Evolutionary conservation across 2,113 vertebrate genomes (phyloP).

Genomic region (Patagioenas fasciata): DNA sequence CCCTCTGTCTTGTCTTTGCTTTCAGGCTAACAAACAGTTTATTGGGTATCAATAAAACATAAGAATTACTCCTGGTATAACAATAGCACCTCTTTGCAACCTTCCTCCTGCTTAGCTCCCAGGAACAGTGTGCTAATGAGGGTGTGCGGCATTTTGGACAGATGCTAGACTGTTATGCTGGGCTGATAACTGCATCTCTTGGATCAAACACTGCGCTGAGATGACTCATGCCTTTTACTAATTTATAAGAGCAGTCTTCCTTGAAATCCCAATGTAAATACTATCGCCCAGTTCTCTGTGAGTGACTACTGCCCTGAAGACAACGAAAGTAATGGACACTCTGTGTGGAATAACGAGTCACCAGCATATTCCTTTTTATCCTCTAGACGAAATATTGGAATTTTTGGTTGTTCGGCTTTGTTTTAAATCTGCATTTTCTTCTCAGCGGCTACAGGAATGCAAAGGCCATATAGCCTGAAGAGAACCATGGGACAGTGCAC

Average conservation of each 20-base stretch:
- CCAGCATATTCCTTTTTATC: neutral
- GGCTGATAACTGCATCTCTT: constrained; percentile 67
- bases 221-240: constrained; percentile 79
- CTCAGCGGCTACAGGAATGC: neutral
- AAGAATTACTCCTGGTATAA: constrained; percentile 60
- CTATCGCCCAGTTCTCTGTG: constrained; percentile 7
- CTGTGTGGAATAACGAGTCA: neutral
- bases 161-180: constrained; percentile 65
- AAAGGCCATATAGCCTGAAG: neutral
- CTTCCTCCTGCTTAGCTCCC: constrained; percentile 47
- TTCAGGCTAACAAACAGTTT: constrained; percentile 37
- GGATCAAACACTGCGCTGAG: constrained; percentile 65
- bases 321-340: constrained; percentile 47
- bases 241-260: constrained; percentile 77
- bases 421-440: neutral
- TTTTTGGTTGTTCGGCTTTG: constrained; percentile 33
- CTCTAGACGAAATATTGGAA: neutral
- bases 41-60: constrained; percentile 61
- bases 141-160: constrained; percentile 47
- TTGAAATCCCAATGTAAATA: constrained; percentile 74
- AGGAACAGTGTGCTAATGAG: constrained; percentile 64
- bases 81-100: constrained; percentile 57
- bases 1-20: neutral
- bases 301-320: constrained; percentile 62
- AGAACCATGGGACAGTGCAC: neutral